Conservation (phyloP, 2,888 invertebrate species). For the Meloe dianella region DNA sequence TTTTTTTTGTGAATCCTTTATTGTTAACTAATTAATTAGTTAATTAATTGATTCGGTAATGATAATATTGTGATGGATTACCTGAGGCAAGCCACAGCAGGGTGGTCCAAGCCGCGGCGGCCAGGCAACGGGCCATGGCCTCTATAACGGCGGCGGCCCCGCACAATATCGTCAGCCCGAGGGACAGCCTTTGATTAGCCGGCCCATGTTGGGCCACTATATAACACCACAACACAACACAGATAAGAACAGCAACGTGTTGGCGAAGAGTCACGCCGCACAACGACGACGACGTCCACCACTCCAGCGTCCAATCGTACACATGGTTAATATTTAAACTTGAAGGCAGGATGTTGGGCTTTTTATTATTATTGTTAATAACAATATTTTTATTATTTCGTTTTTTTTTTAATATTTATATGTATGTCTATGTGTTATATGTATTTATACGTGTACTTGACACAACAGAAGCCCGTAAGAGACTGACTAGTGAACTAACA, state of each 20-base stretch:
- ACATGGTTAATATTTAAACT: constrained; percentile 43
- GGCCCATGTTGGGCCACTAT: constrained; percentile 45
- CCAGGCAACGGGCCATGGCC: constrained; percentile 55
- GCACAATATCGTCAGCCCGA: constrained; percentile 63
- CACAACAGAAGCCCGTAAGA: constrained; percentile 33
- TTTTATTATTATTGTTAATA: neutral
- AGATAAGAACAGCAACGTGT: constrained; percentile 22
- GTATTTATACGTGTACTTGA: constrained; percentile 17
- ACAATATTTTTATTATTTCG: neutral
- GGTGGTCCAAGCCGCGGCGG: constrained; percentile 59
- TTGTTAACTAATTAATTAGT: no score
- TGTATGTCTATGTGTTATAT: neutral
- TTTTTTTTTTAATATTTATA: neutral
- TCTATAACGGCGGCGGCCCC: constrained; percentile 53
- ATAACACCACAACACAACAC: constrained; percentile 24
- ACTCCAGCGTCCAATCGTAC: constrained; percentile 38
- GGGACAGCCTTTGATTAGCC: constrained; percentile 65
- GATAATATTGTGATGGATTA: constrained; percentile 36
- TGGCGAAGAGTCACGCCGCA: constrained; percentile 21
- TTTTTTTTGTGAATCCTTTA: no score
- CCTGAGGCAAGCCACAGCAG: constrained; percentile 58
- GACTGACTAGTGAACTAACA: constrained; percentile 22
- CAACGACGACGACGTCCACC: constrained; percentile 20
- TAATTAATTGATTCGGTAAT: neutral
- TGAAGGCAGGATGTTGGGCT: constrained; percentile 15